These are phyloP conservation scores for Numida meleagris DNA, from an alignment of 2,113 vertebrate species.

Conservation along the genomic window DNA sequence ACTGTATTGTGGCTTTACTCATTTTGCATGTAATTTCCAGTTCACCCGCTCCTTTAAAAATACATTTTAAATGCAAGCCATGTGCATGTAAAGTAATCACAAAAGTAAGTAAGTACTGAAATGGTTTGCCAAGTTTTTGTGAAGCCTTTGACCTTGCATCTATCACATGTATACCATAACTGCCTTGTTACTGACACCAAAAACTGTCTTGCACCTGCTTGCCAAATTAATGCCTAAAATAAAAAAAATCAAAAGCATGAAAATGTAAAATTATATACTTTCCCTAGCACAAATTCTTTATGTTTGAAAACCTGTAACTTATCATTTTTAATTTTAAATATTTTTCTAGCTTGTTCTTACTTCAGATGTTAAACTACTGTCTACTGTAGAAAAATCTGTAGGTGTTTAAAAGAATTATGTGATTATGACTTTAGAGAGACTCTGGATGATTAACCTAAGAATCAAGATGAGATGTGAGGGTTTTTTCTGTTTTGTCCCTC, in stretches of 20 bases:
- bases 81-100: neutral
- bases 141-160: neutral
- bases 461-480: neutral
- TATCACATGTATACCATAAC: neutral
- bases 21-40: neutral
- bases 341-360: neutral
- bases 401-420: neutral
- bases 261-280: neutral
- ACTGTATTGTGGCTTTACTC: neutral
- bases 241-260: neutral
- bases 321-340: neutral
- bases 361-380: neutral
- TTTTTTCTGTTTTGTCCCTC: neutral
- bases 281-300: neutral
- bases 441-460: constrained; percentile 11
- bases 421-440: neutral
- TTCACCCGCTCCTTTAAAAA: neutral
- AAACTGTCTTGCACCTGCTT: neutral
- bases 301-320: neutral
- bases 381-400: neutral
- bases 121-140: neutral
- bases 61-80: neutral
- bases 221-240: neutral
- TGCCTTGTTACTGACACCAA: neutral
- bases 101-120: neutral